Conservation (phyloP, 2,113 vertebrate genomes). For the Nannospalax galili region DNA sequence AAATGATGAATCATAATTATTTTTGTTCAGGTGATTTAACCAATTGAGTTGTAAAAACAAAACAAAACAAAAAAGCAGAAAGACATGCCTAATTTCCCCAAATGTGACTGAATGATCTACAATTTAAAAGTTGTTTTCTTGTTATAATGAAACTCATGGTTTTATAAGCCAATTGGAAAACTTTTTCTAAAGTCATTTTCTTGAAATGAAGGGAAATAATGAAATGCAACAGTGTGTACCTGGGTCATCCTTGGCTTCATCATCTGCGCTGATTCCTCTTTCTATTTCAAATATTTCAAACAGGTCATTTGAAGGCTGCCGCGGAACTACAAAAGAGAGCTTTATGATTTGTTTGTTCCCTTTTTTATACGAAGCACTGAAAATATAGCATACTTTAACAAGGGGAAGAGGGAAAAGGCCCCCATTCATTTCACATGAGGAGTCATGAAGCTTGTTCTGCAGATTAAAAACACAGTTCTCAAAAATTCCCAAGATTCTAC, state of each 20-base stretch:
- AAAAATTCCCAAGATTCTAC: slow-evolving; percentile 25
- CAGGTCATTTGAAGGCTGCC: slow-evolving; percentile 91
- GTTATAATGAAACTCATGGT: background rate
- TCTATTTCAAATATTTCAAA: slow-evolving; percentile 95
- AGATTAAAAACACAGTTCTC: slow-evolving; percentile 35
- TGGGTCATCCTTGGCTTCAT: slow-evolving; percentile 93
- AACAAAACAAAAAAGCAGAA: background rate
- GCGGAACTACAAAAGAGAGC: slow-evolving; percentile 89
- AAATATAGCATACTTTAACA: slow-evolving; percentile 46
- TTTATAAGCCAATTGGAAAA: no score
- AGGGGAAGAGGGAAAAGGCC: background rate
- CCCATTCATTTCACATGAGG: slow-evolving; percentile 29
- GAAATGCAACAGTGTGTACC: slow-evolving; percentile 83
- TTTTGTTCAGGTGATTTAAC: slow-evolving; percentile 44
- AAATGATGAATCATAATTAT: slow-evolving; percentile 33
- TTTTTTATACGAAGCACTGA: slow-evolving; percentile 36
- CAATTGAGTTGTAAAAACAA: background rate
- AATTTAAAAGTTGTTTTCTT: background rate
- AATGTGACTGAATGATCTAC: background rate
- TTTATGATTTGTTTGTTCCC: background rate
- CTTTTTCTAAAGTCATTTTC: background rate
- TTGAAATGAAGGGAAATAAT: background rate
- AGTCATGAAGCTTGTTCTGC: background rate
- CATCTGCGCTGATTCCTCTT: slow-evolving; percentile 94
- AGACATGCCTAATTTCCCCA: background rate